Base-by-base conservation (phyloP, 2,113 vertebrate genomes). In the Forbesichthys papilliferus region DNA sequence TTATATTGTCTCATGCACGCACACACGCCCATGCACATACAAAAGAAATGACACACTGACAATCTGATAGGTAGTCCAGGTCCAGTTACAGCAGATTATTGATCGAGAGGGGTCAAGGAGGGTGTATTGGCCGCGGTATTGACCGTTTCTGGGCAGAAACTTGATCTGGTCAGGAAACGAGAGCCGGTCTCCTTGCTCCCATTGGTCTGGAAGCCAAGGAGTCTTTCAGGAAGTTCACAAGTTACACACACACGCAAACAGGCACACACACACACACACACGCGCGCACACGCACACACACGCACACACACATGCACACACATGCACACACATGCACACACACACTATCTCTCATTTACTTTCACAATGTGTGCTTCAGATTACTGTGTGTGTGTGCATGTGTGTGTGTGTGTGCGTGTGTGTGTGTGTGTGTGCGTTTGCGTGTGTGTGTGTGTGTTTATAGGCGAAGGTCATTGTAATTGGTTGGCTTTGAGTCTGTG, bases 181-280 rank as follows among this genome's bases (percentile, higher is more conserved):
- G 75, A 90, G 66, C 73, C 56, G 61, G 73, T 64, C 68, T 64
- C 73, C 47, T 58, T 4, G n/a, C 77, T 79, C 64, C 59, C 53
- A 75, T 74, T 53, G 48, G 36, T 42, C 36, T 42, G 65, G 71
- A 67, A 69, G 61, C 18, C 77, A 92, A 92, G 88, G 84, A 92
- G 85, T 91, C 88, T 88, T 93, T 87, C 74, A 85, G 75, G 49
- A 86, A 88, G 74, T 84, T 84, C 42, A 77, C 81, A 69, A 67
- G 8, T 52, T 9, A 5, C 9, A 68, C 4, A 33, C 42, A 56
- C 33, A 6, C 9, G 8, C 14, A 16, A 16, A 16, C 16, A 0
- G 0, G 5, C 9, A 9, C 4, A 34, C 9, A 66, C 51, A 48
- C 20, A 66, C 20, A 20, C 20, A 47, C 48, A 69, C 68, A 7